Base-by-base conservation (phyloP, 2,113 vertebrate species). In the Siniperca chuatsi region DNA sequence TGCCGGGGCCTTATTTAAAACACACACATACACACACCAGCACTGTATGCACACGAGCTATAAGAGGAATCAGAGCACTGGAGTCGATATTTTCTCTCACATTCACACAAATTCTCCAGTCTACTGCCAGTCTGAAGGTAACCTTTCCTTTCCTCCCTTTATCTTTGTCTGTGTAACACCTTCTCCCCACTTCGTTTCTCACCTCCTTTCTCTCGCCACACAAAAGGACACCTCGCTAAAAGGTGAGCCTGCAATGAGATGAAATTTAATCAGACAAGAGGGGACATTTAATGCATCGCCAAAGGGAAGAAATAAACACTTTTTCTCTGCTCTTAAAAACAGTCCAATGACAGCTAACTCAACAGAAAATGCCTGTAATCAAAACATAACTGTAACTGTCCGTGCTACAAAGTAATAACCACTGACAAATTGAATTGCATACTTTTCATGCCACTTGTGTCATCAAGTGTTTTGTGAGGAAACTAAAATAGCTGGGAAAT, bases 401-500 rank as follows among this genome's bases (percentile, higher is more conserved):
- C 29, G 20, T 1, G 71, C 79, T 8, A 55, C 89, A 44, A 65
- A 91, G 87, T 79, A 84, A 89, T 79, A 86, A 88, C 86, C 82
- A 64, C 60, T 77, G 92, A 91, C 88, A 90, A 90, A 92, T 89
- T 87, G 85, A 91, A 91, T 81, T 29, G 80, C 83, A 87, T 88
- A 72, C 90, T 93, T 90, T 87, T 89, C 76, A 78, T 85, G 90
- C 88, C 84, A 81, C 87, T 85, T 77, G 88, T 94, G 91, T 93
- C 91, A 86, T 87, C 87, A 86, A 86, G 91, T 89, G 92, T 90
- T 93, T 93, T 89, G 91, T 87, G 87, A 87, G 91, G 89, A 81
- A 29, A 33, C 82, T 69, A 66, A 92, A 90, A 89, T 83, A 86
- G 90, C 72, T 0, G 61, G 84, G 81, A 88, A 92, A 88, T 68